Evolutionary conservation across 2,113 vertebrate species (phyloP).

Genomic region (Centropus unirufus): DNA sequence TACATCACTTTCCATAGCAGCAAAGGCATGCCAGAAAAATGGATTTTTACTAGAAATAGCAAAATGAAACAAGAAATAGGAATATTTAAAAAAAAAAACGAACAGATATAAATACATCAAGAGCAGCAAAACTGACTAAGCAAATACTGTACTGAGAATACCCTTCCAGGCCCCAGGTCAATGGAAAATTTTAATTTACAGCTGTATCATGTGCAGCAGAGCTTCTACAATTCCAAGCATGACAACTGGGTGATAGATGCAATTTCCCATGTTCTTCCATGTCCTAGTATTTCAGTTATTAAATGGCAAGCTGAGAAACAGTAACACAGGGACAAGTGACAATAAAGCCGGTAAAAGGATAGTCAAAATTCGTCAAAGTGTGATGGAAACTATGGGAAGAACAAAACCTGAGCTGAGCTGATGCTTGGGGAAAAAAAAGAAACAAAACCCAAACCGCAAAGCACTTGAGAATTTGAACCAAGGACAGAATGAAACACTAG

Average conservation of each 20-base stretch:
- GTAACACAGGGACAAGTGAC: conserved; percentile 14
- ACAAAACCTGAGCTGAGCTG: neutral
- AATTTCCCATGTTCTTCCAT: conserved; percentile 41
- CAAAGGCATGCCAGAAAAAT: neutral
- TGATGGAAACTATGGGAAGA: conserved; percentile 34
- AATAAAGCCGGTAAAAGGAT: conserved; percentile 32
- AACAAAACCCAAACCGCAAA: neutral
- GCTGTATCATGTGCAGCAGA: conserved; percentile 36
- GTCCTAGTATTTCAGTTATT: conserved; percentile 36
- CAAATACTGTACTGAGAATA: conserved; percentile 30
- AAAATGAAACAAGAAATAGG: neutral
- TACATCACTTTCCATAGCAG: neutral
- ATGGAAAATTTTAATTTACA: conserved; percentile 62
- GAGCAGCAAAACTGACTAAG: conserved; percentile 25
- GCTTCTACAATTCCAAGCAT: conserved; percentile 43
- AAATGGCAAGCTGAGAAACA: conserved; percentile 47
- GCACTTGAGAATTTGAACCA: conserved; percentile 22
- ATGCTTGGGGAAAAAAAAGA: neutral
- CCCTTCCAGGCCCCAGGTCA: neutral
- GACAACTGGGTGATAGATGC: conserved; percentile 47
- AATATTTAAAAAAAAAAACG: neutral
- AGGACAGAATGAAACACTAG: conserved; percentile 39
- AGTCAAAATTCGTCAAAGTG: conserved; percentile 25
- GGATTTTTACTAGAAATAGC: neutral
- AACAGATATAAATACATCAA: neutral